Base-by-base conservation (phyloP, 2,113 vertebrate species). In the Craseonycteris thonglongyai region DNA sequence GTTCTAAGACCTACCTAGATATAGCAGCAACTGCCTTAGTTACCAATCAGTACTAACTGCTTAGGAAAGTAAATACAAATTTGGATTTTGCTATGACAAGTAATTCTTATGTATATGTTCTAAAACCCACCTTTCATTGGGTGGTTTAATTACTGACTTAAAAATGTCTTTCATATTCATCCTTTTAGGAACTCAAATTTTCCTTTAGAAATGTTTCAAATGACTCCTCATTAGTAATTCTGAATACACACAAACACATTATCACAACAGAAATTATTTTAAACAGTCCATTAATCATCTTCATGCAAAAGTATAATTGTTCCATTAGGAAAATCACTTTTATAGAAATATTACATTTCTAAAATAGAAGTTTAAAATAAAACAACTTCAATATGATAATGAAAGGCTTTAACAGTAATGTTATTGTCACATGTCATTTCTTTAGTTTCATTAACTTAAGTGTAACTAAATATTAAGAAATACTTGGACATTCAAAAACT, bases 401-500 rank as follows among this genome's bases (percentile, higher is more conserved):
- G 15, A 83, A 90, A 79, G 71, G 19, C 30, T 75, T 56, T 68
- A 88, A 84, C 0, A 86, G 26, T 75, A 51, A 58, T 45, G n/a
- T 85, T 42, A 93, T 0, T 33, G 58, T 22, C 21, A 74, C 22
- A 33, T 19, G 72, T 1, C 47, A 59, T 80, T 91, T 54, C 61
- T 86, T 94, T 65, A 63, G 78, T 65, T 82, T 91, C n/a, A 42
- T n/a, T n/a, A n/a, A n/a, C n/a, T n/a, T 75, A 83, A 80, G 28
- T 84, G 61, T 58, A 93, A 91, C 28, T 63, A 40, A 72, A 59
- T 8, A 90, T 15, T 92, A 86, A 93, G 26, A 78, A 66, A 54
- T 78, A 66, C 13, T 88, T 93, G 22, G 42, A 79, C 26, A 66
- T 88, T 96, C 87, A 35, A 78, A 87, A 85, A 80, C n/a, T 87